Conservation (phyloP, 1,140 invertebrate species). For the Drosophila arawakana region DNA sequence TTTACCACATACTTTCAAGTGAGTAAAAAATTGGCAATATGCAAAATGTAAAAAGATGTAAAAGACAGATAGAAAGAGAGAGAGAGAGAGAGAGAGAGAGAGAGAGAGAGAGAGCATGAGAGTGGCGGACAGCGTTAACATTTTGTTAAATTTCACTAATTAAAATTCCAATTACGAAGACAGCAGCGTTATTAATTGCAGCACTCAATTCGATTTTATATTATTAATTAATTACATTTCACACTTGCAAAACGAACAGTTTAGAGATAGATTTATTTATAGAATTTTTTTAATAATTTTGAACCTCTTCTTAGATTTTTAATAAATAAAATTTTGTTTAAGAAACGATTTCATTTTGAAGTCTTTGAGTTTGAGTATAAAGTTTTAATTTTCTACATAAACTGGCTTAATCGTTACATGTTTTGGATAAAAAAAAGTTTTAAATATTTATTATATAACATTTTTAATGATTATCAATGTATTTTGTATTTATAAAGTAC, state of each 20-base stretch:
- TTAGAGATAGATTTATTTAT: neutral
- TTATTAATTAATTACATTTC: conserved; percentile 16
- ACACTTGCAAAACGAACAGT: neutral
- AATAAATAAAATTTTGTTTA: too few species aligned
- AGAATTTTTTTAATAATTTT: neutral
- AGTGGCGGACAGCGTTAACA: neutral
- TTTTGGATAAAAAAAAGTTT: too few species aligned
- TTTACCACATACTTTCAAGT: neutral
- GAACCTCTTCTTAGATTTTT: too few species aligned
- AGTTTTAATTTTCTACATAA: too few species aligned
- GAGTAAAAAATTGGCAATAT: conserved; percentile 54
- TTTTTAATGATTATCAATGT: too few species aligned
- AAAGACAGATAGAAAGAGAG: too few species aligned
- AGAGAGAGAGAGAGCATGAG: neutral
- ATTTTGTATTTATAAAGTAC: too few species aligned
- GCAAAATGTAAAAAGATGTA: conserved; percentile 47
- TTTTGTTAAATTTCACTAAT: conserved; percentile 55
- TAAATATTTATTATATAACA: too few species aligned
- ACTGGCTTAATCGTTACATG: too few species aligned
- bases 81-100: too few species aligned
- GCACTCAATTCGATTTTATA: conserved; percentile 1
- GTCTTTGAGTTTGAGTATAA: too few species aligned
- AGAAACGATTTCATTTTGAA: too few species aligned
- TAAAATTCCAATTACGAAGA: conserved; percentile 61
- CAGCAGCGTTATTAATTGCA: neutral